phyloP scores from a whole-genome alignment of 2,113 vertebrate genomes.

The Lophochroa leadbeateri region DNA sequence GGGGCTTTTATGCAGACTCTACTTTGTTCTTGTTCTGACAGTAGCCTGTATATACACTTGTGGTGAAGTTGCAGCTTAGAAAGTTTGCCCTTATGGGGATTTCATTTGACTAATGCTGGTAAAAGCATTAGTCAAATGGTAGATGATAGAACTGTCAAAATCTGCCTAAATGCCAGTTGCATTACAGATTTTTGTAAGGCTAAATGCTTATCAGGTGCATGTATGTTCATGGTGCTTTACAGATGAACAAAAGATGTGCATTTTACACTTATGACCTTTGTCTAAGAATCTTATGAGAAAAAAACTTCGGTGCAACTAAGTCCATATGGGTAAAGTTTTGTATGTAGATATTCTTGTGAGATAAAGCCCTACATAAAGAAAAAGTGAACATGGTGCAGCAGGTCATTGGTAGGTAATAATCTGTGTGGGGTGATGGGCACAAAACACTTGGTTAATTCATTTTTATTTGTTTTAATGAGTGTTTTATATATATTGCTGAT shows the following conservation, averaged over 20 bases:
- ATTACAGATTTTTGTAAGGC: background rate
- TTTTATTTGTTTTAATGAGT: conserved; percentile 20
- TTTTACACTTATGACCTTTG: background rate
- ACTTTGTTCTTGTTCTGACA: background rate
- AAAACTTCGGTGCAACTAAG: background rate
- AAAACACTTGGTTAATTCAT: background rate
- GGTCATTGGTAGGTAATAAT: background rate
- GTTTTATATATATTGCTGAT: conserved; percentile 21
- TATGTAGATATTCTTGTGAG: background rate
- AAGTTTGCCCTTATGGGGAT: background rate
- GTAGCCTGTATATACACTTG: background rate
- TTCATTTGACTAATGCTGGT: background rate
- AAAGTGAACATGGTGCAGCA: background rate
- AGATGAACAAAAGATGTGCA: background rate
- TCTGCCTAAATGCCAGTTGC: background rate
- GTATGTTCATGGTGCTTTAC: background rate
- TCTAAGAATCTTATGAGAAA: background rate
- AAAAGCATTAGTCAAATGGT: background rate
- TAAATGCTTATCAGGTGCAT: background rate
- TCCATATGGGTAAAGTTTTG: background rate
- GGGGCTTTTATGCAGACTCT: background rate
- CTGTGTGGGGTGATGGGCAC: background rate
- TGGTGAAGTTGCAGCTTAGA: background rate
- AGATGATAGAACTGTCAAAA: background rate
- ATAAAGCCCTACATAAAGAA: background rate